Percentiles rank a stretch among this genome's conserved stretches.
Evolutionary conservation across 1,140 invertebrate species (phyloP).

Genomic region (Caenorhabditis latens): DNA sequence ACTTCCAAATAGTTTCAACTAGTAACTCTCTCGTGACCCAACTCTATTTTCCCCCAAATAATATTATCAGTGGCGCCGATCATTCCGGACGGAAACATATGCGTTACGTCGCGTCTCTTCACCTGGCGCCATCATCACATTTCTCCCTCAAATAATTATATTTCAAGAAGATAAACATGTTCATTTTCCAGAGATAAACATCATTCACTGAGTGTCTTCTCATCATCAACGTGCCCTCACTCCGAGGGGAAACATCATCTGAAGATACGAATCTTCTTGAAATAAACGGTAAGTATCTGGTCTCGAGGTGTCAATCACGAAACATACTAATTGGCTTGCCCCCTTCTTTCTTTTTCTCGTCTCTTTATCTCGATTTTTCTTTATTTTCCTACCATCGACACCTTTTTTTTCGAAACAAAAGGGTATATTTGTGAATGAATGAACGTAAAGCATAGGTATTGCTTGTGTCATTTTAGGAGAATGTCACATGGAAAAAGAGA

Average conservation of each 20-base stretch:
- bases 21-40: conserved; percentile 18
- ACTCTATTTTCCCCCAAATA: background rate
- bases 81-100: conserved; percentile 34
- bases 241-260: background rate
- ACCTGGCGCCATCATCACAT: background rate
- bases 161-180: conserved; percentile 38
- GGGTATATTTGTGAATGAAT: background rate
- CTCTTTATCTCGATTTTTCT: conserved; percentile 18
- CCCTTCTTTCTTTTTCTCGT: background rate
- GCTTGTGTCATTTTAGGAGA: background rate
- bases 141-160: too few relatives aligned
- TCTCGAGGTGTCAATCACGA: conserved; percentile 48
- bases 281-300: conserved; percentile 40
- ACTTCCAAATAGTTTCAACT: background rate
- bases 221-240: background rate
- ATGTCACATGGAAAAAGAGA: conserved; percentile 37
- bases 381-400: background rate
- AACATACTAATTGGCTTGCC: conserved; percentile 8
- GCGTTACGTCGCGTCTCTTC: background rate
- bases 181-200: conserved; percentile 47
- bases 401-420: too few relatives aligned
- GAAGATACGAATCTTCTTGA: background rate
- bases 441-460: background rate
- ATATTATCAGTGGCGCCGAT: conserved; percentile 25
- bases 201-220: conserved; percentile 14